Base-by-base conservation (phyloP, 2,888 invertebrate genomes). In the Hirtodrosophila trivittata region DNA sequence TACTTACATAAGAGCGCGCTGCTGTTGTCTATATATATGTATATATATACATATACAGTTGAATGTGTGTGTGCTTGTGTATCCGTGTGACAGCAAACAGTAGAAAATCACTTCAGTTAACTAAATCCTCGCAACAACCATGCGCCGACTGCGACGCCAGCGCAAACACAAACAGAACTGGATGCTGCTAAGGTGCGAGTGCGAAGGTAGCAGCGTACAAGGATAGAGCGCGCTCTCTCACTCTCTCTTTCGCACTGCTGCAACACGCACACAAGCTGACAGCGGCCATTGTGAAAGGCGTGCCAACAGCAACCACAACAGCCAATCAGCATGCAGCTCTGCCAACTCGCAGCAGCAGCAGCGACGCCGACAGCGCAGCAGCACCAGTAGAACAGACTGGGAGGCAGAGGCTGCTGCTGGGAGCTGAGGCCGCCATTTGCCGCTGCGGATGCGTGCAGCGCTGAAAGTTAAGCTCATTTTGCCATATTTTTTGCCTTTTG, bases 21-120 rank as follows among this genome's bases (percentile, higher is more conserved):
- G 58, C 60, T 52, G 37, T 46, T 57, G 69, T 55, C 45, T 45
- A 28, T 62, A 12, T 38, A 35, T 37, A 28, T 28, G 9, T 10
- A 32, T 32, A 28, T 28, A n/a, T 28, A n/a, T 28, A 35, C 37
- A 52, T 43, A 38, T 39, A 43, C 58, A 33, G 9, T 38, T 51
- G 12, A 43, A 30, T 57, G 45, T 59, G 30, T 50, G 47, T 56
- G 46, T 66, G 50, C 58, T 26, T 46, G 28, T 58, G 45, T 59
- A 60, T 68, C 62, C 59, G 52, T 62, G 69, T 68, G 85, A 78
- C 80, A 77, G 73, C 75, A 81, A 82, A 82, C 78, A 86, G 75
- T 68, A 64, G 66, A 83, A 86, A 86, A 86, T 86, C 86, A 87
- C 86, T 86, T 86, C 87, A 86, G 84, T 87, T 87, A 86, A 86